Evolutionary conservation across 1,140 invertebrate species (phyloP).

Genomic region (Colletes gigas): DNA sequence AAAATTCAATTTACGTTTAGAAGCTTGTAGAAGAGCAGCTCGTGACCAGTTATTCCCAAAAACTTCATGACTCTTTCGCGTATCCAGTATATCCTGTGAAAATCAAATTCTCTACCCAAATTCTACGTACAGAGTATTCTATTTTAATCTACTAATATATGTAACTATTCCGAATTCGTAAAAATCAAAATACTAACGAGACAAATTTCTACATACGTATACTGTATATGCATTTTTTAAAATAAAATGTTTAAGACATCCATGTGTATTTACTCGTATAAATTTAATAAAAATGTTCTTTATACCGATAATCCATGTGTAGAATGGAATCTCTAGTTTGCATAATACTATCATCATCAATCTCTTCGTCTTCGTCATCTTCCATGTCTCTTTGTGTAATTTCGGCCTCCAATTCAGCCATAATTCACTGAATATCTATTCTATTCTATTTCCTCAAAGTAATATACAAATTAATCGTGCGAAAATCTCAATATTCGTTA

Average conservation of each 20-base stretch:
- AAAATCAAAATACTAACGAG: too few relatives aligned
- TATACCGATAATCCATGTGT: slow-evolving; percentile 50
- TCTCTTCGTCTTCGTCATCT: not conserved
- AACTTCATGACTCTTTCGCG: slow-evolving; percentile 73
- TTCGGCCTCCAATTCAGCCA: slow-evolving; percentile 12
- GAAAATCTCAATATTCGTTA: not conserved
- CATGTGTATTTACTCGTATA: too few relatives aligned
- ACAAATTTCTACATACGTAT: too few relatives aligned
- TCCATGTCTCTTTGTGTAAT: slow-evolving; percentile 17
- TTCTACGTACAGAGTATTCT: too few relatives aligned
- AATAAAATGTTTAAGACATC: not conserved
- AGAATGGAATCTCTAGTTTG: not conserved
- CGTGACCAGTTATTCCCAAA: slow-evolving; percentile 63
- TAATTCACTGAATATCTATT: not conserved
- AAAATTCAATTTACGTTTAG: slow-evolving; percentile 72
- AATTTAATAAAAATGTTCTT: not conserved
- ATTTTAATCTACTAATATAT: too few relatives aligned
- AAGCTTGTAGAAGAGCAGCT: slow-evolving; percentile 72
- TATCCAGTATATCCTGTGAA: slow-evolving; percentile 75
- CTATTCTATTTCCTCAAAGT: not conserved
- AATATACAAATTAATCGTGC: not conserved
- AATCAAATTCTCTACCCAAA: not conserved
- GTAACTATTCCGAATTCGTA: too few relatives aligned
- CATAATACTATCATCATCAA: not conserved
- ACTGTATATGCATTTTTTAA: too few relatives aligned